phyloP scores from a whole-genome alignment of 2,888 invertebrate species.

The Protonemura montana region DNA sequence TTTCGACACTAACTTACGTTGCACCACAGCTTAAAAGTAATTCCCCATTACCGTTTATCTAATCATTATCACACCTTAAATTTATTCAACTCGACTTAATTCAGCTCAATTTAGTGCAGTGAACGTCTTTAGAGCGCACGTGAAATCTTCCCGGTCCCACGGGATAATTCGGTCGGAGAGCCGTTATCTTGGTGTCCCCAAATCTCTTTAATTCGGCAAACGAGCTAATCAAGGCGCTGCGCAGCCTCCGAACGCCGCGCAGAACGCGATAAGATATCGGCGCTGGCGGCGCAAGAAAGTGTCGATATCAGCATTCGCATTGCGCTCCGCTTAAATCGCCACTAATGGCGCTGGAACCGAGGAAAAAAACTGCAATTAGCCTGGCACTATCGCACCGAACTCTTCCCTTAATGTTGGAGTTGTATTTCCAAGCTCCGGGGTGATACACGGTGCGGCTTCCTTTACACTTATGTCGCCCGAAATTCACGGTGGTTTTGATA shows the following conservation, averaged over 20 bases:
- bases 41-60: neutral
- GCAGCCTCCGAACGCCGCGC: neutral
- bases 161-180: neutral
- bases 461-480: too few relatives aligned
- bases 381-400: neutral
- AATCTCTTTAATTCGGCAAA: conserved; percentile 40
- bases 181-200: neutral
- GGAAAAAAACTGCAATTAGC: neutral
- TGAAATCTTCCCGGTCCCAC: neutral
- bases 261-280: conserved; percentile 26
- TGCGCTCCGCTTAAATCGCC: neutral
- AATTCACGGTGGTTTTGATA: too few relatives aligned
- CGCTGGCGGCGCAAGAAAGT: conserved; percentile 19
- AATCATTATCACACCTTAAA: conserved; percentile 21
- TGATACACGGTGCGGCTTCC: too few relatives aligned
- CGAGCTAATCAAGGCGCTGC: conserved; percentile 31
- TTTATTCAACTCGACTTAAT: conserved; percentile 1
- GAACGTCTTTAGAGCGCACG: neutral
- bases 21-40: neutral
- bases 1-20: neutral
- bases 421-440: too few relatives aligned
- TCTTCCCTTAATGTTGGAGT: neutral
- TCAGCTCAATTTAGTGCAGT: conserved; percentile 19
- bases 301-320: conserved; percentile 18
- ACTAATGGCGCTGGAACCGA: neutral